Conservation (phyloP, 2,113 vertebrate species). For the Oceanites oceanicus region DNA sequence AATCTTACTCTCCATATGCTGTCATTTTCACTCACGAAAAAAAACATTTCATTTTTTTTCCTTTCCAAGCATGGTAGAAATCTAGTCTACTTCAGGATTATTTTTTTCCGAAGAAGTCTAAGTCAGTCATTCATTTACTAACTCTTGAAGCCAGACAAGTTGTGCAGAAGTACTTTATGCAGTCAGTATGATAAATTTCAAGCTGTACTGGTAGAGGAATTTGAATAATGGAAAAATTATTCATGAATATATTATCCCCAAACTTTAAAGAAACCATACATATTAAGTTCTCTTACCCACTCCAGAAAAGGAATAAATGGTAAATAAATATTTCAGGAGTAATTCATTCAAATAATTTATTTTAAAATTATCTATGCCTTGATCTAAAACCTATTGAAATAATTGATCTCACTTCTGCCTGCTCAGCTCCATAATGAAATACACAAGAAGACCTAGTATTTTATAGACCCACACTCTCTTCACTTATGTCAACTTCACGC, state of each 20-base stretch:
- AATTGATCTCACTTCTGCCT: not conserved
- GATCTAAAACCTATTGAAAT: not conserved
- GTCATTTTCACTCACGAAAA: slow-evolving; percentile 3
- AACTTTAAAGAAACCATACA: not conserved
- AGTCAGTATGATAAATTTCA: slow-evolving; percentile 35
- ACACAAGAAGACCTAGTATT: not conserved
- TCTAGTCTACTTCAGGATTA: not conserved
- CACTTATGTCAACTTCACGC: not conserved
- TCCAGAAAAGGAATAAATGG: not conserved
- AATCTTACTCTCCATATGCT: not conserved
- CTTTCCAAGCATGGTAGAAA: not conserved
- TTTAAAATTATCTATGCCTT: not conserved
- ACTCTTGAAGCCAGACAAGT: slow-evolving; percentile 18
- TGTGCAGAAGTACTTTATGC: slow-evolving; percentile 6
- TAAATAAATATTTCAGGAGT: slow-evolving; percentile 37
- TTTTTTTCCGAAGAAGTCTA: not conserved
- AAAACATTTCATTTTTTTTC: not conserved
- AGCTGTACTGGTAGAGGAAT: not conserved
- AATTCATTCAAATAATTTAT: slow-evolving; percentile 14
- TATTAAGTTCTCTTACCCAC: not conserved
- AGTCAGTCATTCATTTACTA: slow-evolving; percentile 28
- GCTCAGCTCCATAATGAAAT: not conserved
- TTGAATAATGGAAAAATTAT: slow-evolving; percentile 32
- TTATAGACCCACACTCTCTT: not conserved
- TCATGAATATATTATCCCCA: not conserved